Conservation (phyloP, 2,888 invertebrate species). For the Hecatera dysodea region DNA sequence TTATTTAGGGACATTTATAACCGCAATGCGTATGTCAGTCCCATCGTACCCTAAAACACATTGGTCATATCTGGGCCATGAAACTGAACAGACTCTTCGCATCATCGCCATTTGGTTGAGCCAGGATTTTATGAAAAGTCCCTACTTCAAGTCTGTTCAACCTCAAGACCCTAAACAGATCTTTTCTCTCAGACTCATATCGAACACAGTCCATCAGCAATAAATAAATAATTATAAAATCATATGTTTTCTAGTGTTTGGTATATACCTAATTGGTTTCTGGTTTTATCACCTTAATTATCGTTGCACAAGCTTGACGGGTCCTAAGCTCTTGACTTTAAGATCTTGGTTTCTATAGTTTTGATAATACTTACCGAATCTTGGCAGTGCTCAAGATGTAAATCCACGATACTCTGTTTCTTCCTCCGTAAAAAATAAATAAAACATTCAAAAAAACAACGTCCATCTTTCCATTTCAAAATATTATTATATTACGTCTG, state of each 20-base stretch:
- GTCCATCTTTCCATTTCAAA: slow-evolving; percentile 10
- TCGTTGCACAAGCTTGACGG: background rate
- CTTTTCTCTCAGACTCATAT: no score
- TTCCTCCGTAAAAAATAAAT: background rate
- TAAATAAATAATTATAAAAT: no score
- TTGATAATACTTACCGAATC: background rate
- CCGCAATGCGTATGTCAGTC: no score
- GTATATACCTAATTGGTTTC: background rate
- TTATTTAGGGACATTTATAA: no score
- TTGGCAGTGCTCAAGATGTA: background rate
- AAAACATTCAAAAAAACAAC: background rate
- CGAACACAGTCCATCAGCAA: no score
- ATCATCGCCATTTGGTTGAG: no score
- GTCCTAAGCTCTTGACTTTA: slow-evolving; percentile 5
- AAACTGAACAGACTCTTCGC: no score
- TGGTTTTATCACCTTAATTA: background rate
- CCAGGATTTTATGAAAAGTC: no score
- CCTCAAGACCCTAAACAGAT: no score
- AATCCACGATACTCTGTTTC: background rate
- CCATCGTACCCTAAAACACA: no score
- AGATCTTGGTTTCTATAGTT: background rate
- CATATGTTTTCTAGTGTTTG: background rate
- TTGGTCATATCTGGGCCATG: no score
- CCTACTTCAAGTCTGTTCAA: no score
- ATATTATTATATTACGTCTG: slow-evolving; percentile 24